These are phyloP conservation scores for Cataglyphis albicans DNA, from an alignment of 2,888 invertebrate species.

Conservation along the genomic window DNA sequence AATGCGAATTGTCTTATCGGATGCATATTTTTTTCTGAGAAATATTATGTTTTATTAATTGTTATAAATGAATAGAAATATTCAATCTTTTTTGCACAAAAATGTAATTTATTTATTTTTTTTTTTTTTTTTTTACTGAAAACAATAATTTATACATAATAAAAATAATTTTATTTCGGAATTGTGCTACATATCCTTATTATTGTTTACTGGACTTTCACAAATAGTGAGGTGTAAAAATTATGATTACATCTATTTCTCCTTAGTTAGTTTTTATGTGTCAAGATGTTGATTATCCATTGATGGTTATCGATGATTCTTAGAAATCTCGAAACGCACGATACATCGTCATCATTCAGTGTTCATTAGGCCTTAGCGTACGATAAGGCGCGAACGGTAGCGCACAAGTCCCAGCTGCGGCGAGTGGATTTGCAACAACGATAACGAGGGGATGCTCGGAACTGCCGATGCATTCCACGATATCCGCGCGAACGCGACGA, in stretches of 20 bases:
- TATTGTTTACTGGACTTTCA: neutral
- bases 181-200: neutral
- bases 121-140: neutral
- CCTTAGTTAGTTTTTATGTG: neutral
- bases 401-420: constrained; percentile 9
- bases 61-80: neutral
- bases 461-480: constrained; percentile 44
- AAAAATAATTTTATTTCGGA: neutral
- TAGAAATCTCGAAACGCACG: constrained; percentile 2
- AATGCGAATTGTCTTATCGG: neutral
- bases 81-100: neutral
- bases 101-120: neutral
- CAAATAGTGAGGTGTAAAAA: neutral
- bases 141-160: neutral
- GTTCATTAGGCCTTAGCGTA: constrained; percentile 11
- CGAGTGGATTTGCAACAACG: constrained; percentile 48
- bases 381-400: constrained; percentile 43
- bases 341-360: constrained; percentile 6
- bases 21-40: neutral
- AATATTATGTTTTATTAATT: neutral
- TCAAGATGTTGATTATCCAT: constrained; percentile 9
- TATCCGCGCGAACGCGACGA: constrained; percentile 40
- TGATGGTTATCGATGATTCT: constrained; percentile 23
- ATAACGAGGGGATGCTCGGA: constrained; percentile 48
- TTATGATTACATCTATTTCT: neutral